These are phyloP conservation scores for Neoitamus cyanurus DNA, from an alignment of 2,888 invertebrate genomes.

Conservation along the genomic window DNA sequence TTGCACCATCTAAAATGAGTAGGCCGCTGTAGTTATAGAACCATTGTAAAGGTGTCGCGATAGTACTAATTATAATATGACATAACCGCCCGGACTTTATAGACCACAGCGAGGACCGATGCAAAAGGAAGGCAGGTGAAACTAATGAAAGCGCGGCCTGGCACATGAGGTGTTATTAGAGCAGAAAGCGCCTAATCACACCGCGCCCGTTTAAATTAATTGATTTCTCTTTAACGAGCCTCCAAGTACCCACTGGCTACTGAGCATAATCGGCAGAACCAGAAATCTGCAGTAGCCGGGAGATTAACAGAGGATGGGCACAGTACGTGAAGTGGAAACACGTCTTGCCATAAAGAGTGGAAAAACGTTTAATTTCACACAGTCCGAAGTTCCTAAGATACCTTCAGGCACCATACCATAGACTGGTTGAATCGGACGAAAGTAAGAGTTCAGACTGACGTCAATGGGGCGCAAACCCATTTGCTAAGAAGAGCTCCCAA, in stretches of 20 bases:
- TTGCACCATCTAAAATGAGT: slow-evolving; percentile 14
- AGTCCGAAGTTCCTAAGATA: background rate
- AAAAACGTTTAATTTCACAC: background rate
- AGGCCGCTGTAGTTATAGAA: background rate
- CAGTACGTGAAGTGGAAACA: background rate
- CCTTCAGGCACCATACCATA: background rate
- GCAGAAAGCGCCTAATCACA: slow-evolving; percentile 18
- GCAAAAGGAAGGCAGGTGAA: slow-evolving; percentile 14
- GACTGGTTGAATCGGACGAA: background rate
- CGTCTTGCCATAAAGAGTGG: background rate
- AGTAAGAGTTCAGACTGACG: background rate
- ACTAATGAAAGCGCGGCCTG: background rate
- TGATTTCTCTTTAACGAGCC: background rate
- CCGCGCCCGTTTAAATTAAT: background rate
- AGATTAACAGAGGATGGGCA: background rate
- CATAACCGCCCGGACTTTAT: background rate
- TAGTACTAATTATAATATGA: background rate
- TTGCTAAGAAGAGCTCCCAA: background rate
- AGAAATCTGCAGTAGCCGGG: background rate
- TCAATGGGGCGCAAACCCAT: background rate
- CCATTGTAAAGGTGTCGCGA: background rate
- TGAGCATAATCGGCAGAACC: background rate
- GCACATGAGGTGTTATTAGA: background rate
- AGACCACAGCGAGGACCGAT: background rate
- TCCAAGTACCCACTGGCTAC: background rate